Percentiles rank a stretch among this genome's conserved stretches.
phyloP scores from a whole-genome alignment of 2,888 invertebrate species.

The Drosophila siamana region DNA sequence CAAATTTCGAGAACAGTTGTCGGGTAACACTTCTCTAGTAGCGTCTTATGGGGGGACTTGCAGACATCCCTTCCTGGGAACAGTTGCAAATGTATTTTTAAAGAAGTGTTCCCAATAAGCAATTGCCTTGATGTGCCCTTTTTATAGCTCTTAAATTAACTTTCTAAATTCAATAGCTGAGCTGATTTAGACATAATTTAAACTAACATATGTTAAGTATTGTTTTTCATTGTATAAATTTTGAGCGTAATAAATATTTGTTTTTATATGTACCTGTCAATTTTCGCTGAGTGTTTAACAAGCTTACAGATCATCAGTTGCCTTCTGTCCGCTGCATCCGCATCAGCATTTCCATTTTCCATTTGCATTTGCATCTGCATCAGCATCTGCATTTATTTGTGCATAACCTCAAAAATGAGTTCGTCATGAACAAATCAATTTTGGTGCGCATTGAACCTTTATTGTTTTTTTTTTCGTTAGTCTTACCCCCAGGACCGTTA shows the following conservation, averaged over 20 bases:
- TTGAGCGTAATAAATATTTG: neutral
- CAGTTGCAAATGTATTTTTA: no score
- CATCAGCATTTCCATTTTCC: slow-evolving; percentile 20
- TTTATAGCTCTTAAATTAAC: no score
- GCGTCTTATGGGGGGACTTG: no score
- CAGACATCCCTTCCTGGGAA: no score
- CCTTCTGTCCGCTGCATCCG: slow-evolving; percentile 5
- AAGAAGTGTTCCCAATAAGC: no score
- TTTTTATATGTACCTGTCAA: neutral
- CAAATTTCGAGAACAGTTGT: no score
- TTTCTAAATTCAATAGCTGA: no score
- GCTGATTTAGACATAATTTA: no score
- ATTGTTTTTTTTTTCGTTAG: slow-evolving; percentile 5
- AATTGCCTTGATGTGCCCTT: no score
- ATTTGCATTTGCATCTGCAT: slow-evolving; percentile 6
- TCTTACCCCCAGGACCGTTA: slow-evolving; percentile 60
- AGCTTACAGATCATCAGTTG: neutral
- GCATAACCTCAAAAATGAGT: slow-evolving; percentile 64
- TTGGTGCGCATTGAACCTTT: slow-evolving; percentile 50
- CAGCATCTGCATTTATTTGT: slow-evolving; percentile 29
- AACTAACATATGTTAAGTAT: no score
- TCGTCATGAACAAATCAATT: slow-evolving; percentile 81
- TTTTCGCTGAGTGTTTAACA: slow-evolving; percentile 22
- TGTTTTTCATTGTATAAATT: neutral
- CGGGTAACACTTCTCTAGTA: no score